Conservation (phyloP, 2,113 vertebrate species). For the Campylomormyrus tamandua region DNA sequence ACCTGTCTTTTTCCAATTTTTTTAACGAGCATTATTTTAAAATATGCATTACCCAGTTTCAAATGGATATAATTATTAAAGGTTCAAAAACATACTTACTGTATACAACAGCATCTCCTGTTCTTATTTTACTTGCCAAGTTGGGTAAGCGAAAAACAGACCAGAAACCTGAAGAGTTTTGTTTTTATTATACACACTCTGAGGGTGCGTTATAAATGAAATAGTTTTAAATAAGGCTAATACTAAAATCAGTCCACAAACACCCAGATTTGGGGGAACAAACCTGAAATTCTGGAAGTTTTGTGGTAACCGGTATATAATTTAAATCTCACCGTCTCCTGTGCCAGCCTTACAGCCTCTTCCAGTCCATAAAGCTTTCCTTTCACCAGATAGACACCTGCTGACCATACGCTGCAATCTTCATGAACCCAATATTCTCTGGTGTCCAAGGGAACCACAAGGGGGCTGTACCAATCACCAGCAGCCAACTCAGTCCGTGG, state of each 20-base stretch:
- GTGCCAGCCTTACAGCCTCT: conserved; percentile 57
- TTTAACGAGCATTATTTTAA: neutral
- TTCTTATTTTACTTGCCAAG: neutral
- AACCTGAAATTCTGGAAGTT: neutral
- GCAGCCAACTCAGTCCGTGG: conserved; percentile 29
- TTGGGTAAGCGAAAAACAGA: neutral
- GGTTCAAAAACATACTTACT: neutral
- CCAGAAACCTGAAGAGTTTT: neutral
- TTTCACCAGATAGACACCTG: conserved; percentile 65
- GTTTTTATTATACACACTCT: neutral
- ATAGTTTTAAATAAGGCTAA: neutral
- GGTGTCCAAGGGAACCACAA: conserved; percentile 53
- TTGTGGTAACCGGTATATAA: neutral
- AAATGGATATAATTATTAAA: neutral
- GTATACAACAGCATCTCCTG: neutral
- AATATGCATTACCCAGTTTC: neutral
- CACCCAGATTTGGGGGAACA: neutral
- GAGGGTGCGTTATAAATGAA: neutral
- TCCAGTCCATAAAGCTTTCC: conserved; percentile 66
- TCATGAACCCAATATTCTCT: conserved; percentile 68
- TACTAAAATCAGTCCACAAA: neutral
- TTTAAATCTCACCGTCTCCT: conserved; percentile 54
- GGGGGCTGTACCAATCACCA: conserved; percentile 63
- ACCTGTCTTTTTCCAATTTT: neutral
- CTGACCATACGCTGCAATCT: conserved; percentile 65